Evolutionary conservation across 2,888 invertebrate species (phyloP).

Genomic region (Pomacea canaliculata): DNA sequence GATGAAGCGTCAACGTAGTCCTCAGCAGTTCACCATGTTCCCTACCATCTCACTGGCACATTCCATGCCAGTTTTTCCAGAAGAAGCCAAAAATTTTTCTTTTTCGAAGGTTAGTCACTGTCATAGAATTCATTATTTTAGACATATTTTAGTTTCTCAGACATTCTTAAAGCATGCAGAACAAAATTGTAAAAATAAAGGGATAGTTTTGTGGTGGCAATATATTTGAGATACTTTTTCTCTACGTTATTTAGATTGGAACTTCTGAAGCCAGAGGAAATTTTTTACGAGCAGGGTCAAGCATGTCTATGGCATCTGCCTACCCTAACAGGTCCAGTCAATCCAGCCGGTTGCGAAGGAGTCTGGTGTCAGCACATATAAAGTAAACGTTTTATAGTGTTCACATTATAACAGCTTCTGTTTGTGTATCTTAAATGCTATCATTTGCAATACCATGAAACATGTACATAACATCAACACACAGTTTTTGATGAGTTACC

Average conservation of each 20-base stretch:
- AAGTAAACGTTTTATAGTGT: background rate
- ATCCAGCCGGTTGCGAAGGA: constrained; percentile 10
- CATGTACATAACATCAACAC: background rate
- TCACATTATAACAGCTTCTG: background rate
- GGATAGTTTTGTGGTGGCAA: background rate
- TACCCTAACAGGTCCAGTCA: constrained; percentile 3
- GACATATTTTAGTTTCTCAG: too few relatives aligned
- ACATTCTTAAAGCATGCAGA: too few relatives aligned
- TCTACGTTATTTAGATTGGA: background rate
- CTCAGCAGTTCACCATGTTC: constrained; percentile 48
- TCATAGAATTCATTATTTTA: background rate
- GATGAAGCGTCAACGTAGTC: constrained; percentile 12
- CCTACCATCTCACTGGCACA: constrained; percentile 66
- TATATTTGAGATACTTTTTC: background rate
- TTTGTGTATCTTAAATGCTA: background rate
- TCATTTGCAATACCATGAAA: too few relatives aligned
- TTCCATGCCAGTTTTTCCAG: constrained; percentile 65
- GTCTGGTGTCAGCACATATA: constrained; percentile 9
- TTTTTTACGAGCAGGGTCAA: background rate
- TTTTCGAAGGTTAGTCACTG: constrained; percentile 5
- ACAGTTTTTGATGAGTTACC: too few relatives aligned
- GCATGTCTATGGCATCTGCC: background rate
- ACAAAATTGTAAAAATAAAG: too few relatives aligned
- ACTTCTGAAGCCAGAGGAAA: background rate
- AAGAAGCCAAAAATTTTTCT: constrained; percentile 60